Conservation (phyloP, 2,113 vertebrate genomes). For the Tiliqua scincoides region DNA sequence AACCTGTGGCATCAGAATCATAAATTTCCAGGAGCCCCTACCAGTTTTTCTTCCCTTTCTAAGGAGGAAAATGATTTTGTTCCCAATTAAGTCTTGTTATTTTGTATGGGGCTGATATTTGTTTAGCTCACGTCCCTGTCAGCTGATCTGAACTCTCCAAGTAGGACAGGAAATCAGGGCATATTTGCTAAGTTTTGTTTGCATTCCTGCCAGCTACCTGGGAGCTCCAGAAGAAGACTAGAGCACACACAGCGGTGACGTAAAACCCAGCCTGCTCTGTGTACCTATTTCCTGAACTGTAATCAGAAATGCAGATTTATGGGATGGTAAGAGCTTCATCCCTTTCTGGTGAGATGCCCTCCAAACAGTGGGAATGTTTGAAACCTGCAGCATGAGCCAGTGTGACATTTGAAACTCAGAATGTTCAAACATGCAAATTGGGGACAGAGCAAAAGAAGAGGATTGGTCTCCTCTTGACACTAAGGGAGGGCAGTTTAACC, state of each 20-base stretch:
- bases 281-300: not conserved
- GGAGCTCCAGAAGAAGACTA: not conserved
- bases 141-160: conserved; percentile 20
- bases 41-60: not conserved
- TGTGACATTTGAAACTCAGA: not conserved
- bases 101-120: not conserved
- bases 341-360: not conserved
- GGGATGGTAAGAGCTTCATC: not conserved
- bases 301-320: not conserved
- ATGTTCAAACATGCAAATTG: not conserved
- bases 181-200: conserved; percentile 23
- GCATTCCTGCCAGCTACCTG: conserved; percentile 12
- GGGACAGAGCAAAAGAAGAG: not conserved
- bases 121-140: conserved; percentile 11
- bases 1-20: not conserved
- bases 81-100: not conserved
- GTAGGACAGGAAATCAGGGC: conserved; percentile 16
- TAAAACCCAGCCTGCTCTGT: not conserved
- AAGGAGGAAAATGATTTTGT: not conserved
- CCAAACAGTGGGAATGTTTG: not conserved
- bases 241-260: not conserved
- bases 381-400: not conserved
- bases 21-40: not conserved
- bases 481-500: not conserved
- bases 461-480: not conserved